A percentile compares a stretch with the other conserved stretches of the same genome.
Evolutionary conservation across 23 tunicate species (phyloP).

Genomic region (Ciona savignyi): DNA sequence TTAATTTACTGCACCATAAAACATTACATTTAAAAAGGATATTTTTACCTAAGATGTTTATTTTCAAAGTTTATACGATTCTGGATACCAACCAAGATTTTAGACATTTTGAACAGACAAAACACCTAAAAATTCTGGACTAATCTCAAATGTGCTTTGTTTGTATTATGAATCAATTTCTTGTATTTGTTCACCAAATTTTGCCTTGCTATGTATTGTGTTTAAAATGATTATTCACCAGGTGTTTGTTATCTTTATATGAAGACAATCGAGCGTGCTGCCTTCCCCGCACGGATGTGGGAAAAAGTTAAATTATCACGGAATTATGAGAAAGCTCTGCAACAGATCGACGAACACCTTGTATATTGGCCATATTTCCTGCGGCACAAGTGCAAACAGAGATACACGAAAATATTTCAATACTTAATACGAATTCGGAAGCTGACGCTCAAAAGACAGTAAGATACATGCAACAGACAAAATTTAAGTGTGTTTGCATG

Average conservation of each 20-base stretch:
- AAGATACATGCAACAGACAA: no score
- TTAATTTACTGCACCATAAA: no score
- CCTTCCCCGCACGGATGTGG: slow-evolving; percentile 86
- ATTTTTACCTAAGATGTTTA: no score
- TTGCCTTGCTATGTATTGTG: no score
- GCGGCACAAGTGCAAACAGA: slow-evolving; percentile 97
- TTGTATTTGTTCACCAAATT: no score
- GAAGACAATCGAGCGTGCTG: slow-evolving; percentile 97
- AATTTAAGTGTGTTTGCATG: neutral
- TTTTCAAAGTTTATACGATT: no score
- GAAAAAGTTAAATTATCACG: slow-evolving; percentile 90
- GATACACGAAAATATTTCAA: slow-evolving; percentile 95
- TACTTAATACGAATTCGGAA: slow-evolving; percentile 83
- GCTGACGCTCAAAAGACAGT: slow-evolving; percentile 66
- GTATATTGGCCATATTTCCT: slow-evolving; percentile 97
- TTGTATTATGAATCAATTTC: no score
- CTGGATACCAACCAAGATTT: neutral
- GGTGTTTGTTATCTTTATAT: slow-evolving; percentile 92
- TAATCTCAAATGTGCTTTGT: slow-evolving; percentile 29
- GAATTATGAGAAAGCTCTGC: slow-evolving; percentile 87
- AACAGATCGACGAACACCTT: slow-evolving; percentile 85
- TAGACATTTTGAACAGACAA: no score
- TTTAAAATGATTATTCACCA: no score
- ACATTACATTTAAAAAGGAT: no score
- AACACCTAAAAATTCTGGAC: no score